These are phyloP conservation scores for Papilio polyxenes DNA, from an alignment of 1,140 invertebrate species.

Conservation along the genomic window DNA sequence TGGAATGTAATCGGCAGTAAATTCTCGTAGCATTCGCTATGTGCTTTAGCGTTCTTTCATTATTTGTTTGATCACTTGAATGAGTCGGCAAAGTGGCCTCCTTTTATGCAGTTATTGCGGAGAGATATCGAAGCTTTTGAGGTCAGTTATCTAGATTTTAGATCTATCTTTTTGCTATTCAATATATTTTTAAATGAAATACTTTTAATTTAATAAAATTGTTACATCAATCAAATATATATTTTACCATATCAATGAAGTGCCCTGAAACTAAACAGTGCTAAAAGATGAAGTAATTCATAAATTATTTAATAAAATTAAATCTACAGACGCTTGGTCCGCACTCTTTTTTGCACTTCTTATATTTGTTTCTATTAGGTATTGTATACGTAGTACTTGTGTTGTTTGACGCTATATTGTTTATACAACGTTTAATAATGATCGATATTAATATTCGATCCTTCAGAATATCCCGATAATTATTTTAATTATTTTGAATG, in stretches of 20 bases:
- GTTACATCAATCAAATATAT: too few relatives aligned
- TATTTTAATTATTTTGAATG: too few relatives aligned
- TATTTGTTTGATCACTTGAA: slow-evolving; percentile 25
- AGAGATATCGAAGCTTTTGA: slow-evolving; percentile 18
- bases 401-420: background rate
- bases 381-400: too few relatives aligned
- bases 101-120: slow-evolving; percentile 15
- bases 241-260: too few relatives aligned
- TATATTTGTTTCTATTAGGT: too few relatives aligned
- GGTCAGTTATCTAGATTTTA: background rate
- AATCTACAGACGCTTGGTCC: too few relatives aligned
- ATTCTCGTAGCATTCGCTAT: background rate
- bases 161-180: background rate
- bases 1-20: background rate
- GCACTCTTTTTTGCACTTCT: too few relatives aligned
- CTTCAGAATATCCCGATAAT: too few relatives aligned
- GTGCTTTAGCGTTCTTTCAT: slow-evolving; percentile 14
- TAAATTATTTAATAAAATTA: too few relatives aligned
- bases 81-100: slow-evolving; percentile 5
- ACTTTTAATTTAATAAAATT: too few relatives aligned
- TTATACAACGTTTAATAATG: background rate
- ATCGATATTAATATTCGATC: background rate
- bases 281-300: too few relatives aligned
- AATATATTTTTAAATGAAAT: background rate
- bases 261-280: too few relatives aligned